Percentiles rank a stretch among this genome's conserved stretches.
phyloP scores from a whole-genome alignment of 2,888 invertebrate genomes.

The Thecophora atra region DNA sequence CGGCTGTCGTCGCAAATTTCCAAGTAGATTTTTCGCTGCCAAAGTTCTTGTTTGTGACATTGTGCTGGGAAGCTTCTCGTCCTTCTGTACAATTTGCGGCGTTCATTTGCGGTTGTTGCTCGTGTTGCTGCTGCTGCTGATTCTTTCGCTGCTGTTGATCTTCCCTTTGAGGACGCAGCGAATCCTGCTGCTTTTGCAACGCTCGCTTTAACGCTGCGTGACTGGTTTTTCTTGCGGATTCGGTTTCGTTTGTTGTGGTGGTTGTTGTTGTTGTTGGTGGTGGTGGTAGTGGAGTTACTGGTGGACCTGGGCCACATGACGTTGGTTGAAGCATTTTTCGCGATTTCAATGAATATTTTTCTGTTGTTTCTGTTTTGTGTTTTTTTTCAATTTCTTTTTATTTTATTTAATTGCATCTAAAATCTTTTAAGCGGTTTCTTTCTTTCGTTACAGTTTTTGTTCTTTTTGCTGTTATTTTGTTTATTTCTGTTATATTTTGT shows the following conservation, averaged over 20 bases:
- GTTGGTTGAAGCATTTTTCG: constrained; percentile 63
- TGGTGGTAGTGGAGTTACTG: constrained; percentile 39
- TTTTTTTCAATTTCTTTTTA: constrained; percentile 18
- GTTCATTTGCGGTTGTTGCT: constrained; percentile 8
- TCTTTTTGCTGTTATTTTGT: background rate
- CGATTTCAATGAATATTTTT: constrained; percentile 40
- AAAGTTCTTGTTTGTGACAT: constrained; percentile 20
- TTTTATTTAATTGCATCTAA: constrained; percentile 3
- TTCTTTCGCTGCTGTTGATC: constrained; percentile 28
- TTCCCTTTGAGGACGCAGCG: constrained; percentile 30
- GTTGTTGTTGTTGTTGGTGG: constrained; percentile 33
- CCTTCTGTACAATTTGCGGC: constrained; percentile 28
- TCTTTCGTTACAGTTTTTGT: constrained; percentile 17
- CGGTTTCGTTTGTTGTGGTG: constrained; percentile 29
- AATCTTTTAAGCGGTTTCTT: constrained; percentile 1
- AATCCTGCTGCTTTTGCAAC: constrained; percentile 28
- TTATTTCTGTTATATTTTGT: background rate
- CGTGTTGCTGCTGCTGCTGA: constrained; percentile 9
- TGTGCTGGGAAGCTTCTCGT: constrained; percentile 36
- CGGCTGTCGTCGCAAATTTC: constrained; percentile 38
- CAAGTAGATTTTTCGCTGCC: constrained; percentile 20
- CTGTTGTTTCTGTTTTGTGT: constrained; percentile 18
- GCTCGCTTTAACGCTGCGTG: background rate
- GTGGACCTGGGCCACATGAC: constrained; percentile 65
- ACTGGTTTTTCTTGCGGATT: constrained; percentile 7